Conservation (phyloP, 2,888 invertebrate species). For the Oasisia sp. region DNA sequence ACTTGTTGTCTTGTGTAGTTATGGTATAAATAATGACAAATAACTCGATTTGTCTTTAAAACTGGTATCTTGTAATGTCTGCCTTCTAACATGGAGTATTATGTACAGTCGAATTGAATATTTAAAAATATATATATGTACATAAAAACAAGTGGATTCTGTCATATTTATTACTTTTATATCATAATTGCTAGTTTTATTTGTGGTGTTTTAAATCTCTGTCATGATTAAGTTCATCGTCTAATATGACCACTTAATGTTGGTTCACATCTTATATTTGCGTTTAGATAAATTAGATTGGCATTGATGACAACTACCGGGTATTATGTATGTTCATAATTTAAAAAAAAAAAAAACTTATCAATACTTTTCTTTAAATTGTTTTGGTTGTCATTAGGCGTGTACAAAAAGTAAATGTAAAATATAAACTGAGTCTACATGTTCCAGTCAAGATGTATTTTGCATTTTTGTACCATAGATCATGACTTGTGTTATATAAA, state of each 20-base stretch:
- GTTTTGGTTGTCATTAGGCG: neutral
- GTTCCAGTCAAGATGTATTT: neutral
- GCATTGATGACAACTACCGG: neutral
- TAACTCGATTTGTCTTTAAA: too few species aligned
- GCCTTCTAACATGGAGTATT: neutral
- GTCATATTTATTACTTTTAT: neutral
- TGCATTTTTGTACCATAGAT: neutral
- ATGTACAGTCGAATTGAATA: neutral
- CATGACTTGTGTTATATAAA: neutral
- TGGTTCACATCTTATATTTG: neutral
- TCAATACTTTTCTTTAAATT: neutral
- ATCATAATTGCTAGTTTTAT: neutral
- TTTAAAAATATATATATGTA: neutral
- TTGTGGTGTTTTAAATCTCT: neutral
- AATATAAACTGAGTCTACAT: neutral
- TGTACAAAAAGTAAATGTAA: neutral
- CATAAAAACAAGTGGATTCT: neutral
- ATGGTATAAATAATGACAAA: too few species aligned
- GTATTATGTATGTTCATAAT: neutral
- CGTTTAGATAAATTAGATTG: neutral
- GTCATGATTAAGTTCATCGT: neutral
- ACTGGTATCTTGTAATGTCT: neutral
- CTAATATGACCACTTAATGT: neutral
- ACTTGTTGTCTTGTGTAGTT: too few species aligned
- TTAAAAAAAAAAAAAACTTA: neutral